phyloP scores from a whole-genome alignment of 1,140 invertebrate species.

The Sinonovacula constricta region DNA sequence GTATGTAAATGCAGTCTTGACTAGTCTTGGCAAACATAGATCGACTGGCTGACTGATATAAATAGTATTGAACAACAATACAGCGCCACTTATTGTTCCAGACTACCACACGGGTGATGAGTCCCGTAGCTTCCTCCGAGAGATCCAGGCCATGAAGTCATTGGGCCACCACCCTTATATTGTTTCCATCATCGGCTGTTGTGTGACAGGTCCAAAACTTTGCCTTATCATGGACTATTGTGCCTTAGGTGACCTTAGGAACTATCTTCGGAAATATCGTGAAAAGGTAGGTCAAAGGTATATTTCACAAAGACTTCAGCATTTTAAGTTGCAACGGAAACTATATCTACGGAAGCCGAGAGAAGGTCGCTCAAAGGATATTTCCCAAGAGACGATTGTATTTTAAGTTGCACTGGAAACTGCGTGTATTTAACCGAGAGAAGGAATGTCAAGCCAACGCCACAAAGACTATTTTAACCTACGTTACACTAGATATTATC shows the following conservation, averaged over 20 bases:
- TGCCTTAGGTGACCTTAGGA: slow-evolving; percentile 92
- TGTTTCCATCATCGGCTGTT: slow-evolving; percentile 75
- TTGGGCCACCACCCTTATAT: slow-evolving; percentile 72
- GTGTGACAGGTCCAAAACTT: slow-evolving; percentile 55
- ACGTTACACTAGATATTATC: too few species aligned
- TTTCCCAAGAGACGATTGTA: too few species aligned
- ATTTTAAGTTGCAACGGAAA: too few species aligned
- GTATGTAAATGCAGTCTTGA: too few species aligned
- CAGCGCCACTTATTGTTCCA: slow-evolving; percentile 14
- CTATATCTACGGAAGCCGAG: too few species aligned
- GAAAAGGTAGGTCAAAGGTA: slow-evolving; percentile 74
- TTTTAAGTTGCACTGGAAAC: too few species aligned
- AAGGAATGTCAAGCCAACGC: too few species aligned
- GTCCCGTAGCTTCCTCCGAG: slow-evolving; percentile 65
- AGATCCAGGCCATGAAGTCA: slow-evolving; percentile 75
- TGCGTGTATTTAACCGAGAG: too few species aligned
- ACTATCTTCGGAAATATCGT: slow-evolving; percentile 89
- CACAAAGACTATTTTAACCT: too few species aligned
- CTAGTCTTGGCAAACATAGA: background rate
- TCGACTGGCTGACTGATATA: background rate
- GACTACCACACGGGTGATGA: slow-evolving; percentile 69
- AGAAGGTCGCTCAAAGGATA: too few species aligned
- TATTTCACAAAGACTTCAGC: too few species aligned
- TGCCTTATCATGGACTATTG: slow-evolving; percentile 94
- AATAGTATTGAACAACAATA: background rate